phyloP scores from a whole-genome alignment of 2,888 invertebrate genomes.

The Nymphalis urticae region DNA sequence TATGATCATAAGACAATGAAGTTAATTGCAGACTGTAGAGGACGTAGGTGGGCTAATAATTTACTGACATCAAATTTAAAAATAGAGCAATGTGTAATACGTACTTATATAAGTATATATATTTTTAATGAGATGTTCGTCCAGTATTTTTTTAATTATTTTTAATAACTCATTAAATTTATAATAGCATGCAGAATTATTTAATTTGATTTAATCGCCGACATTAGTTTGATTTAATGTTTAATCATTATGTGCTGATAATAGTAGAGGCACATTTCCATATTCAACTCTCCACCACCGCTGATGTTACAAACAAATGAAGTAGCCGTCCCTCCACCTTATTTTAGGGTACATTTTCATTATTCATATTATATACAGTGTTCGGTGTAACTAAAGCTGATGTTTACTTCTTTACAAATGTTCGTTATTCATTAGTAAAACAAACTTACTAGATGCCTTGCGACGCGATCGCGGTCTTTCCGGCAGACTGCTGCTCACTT shows the following conservation, averaged over 20 bases:
- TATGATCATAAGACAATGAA: slow-evolving; percentile 58
- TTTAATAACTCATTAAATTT: slow-evolving; percentile 3
- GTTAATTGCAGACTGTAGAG: slow-evolving; percentile 54
- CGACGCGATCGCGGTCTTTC: slow-evolving; percentile 73
- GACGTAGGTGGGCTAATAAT: slow-evolving; percentile 37
- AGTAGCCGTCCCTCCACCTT: slow-evolving; percentile 26
- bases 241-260: slow-evolving; percentile 32
- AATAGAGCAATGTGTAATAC: background rate
- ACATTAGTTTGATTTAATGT: slow-evolving; percentile 17
- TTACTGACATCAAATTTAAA: background rate
- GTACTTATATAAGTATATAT: background rate
- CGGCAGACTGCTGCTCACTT: slow-evolving; percentile 72
- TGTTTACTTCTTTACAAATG: background rate
- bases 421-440: slow-evolving; percentile 36
- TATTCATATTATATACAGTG: slow-evolving; percentile 14
- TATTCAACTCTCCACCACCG: slow-evolving; percentile 23
- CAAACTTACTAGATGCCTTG: slow-evolving; percentile 82
- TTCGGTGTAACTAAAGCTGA: background rate
- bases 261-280: slow-evolving; percentile 33
- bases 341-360: background rate
- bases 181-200: slow-evolving; percentile 12
- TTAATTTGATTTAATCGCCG: slow-evolving; percentile 2
- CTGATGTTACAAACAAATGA: slow-evolving; percentile 24
- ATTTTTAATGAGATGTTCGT: too few relatives aligned
- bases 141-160: background rate